These are phyloP conservation scores for Zosterops hypoxanthus DNA, from an alignment of 2,113 vertebrate genomes.

Conservation along the genomic window DNA sequence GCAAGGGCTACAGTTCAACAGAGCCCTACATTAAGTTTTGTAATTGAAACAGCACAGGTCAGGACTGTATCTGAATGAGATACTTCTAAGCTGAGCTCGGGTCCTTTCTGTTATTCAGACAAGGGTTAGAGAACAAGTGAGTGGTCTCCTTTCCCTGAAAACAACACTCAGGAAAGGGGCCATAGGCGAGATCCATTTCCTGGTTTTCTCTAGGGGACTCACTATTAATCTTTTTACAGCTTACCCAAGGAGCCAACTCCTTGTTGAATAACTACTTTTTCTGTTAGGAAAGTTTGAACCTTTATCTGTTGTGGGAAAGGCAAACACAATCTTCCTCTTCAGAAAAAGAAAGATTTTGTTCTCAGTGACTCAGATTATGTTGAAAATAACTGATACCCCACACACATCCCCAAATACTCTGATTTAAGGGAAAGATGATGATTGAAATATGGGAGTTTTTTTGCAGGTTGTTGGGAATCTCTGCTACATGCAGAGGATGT, in stretches of 20 bases:
- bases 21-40: background rate
- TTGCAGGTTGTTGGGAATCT: background rate
- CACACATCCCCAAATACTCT: background rate
- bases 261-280: background rate
- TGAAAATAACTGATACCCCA: background rate
- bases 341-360: background rate
- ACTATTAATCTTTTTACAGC: background rate
- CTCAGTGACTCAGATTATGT: background rate
- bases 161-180: background rate
- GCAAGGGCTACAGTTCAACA: background rate
- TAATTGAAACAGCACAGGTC: background rate
- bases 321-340: background rate
- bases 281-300: background rate
- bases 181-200: background rate
- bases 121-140: background rate
- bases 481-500: background rate
- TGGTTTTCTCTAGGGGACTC: background rate
- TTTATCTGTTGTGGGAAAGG: background rate
- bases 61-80: background rate
- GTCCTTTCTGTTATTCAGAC: background rate
- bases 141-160: background rate
- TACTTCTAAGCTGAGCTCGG: background rate
- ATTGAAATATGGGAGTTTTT: background rate
- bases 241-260: background rate
- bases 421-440: background rate